Conservation (phyloP, 2,797 vertebrate genomes). For the Sardinella longiceps region DNA sequence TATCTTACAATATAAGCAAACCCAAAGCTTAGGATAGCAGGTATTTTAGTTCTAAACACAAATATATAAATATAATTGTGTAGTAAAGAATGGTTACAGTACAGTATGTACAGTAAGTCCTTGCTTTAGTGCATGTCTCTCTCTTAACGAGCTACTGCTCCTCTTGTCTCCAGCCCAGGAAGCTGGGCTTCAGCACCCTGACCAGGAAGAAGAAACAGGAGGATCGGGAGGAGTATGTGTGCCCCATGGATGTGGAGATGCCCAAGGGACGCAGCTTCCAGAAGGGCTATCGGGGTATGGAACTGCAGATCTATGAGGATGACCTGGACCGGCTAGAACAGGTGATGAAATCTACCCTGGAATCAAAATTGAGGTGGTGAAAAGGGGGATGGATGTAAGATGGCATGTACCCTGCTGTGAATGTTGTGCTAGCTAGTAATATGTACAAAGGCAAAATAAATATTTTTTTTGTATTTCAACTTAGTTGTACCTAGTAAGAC, state of each 20-base stretch:
- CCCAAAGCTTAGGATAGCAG: background rate
- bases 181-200: constrained; percentile 90
- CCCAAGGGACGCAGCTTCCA: constrained; percentile 83
- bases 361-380: background rate
- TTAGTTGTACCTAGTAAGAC: background rate
- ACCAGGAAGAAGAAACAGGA: constrained; percentile 90
- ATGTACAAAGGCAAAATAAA: too few species aligned
- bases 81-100: too few species aligned
- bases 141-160: background rate
- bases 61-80: background rate
- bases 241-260: constrained; percentile 95
- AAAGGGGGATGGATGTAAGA: too few species aligned
- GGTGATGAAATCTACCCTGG: constrained; percentile 66
- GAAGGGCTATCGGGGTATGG: constrained; percentile 83
- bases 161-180: constrained; percentile 80
- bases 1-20: too few species aligned
- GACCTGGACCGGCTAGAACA: constrained; percentile 93
- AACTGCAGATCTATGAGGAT: constrained; percentile 89
- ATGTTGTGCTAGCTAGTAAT: too few species aligned
- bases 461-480: background rate
- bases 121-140: background rate
- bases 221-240: constrained; percentile 93
- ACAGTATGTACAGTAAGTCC: background rate
- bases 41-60: background rate
- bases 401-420: too few species aligned